Percentiles rank a stretch among this genome's conserved stretches.
Evolutionary conservation across 1,140 invertebrate species (phyloP).

Genomic region (Leptinotarsa defecta): DNA sequence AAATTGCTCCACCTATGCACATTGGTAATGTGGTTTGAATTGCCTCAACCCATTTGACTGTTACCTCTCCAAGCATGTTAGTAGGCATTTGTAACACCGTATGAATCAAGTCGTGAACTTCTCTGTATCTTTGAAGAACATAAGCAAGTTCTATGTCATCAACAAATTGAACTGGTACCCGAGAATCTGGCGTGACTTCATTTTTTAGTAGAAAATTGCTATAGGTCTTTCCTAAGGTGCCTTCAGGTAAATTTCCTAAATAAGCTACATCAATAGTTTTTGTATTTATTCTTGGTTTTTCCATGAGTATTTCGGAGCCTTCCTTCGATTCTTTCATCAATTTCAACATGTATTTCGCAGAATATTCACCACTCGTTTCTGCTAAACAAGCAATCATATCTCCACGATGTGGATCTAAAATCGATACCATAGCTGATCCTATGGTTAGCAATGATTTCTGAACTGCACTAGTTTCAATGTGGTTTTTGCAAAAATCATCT

Average conservation of each 20-base stretch:
- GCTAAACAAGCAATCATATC: slow-evolving; percentile 95
- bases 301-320: slow-evolving; percentile 73
- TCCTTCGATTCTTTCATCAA: slow-evolving; percentile 66
- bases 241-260: slow-evolving; percentile 73
- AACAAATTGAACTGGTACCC: slow-evolving; percentile 87
- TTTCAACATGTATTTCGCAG: slow-evolving; percentile 69
- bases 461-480: slow-evolving; percentile 72
- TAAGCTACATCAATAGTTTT: slow-evolving; percentile 77
- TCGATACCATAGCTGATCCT: slow-evolving; percentile 77
- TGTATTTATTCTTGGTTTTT: slow-evolving; percentile 87
- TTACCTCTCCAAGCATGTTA: slow-evolving; percentile 93
- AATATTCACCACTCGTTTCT: slow-evolving; percentile 78
- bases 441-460: slow-evolving; percentile 76
- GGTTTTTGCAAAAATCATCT: slow-evolving; percentile 62
- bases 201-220: slow-evolving; percentile 80
- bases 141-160: slow-evolving; percentile 90
- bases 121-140: slow-evolving; percentile 95
- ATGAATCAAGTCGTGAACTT: slow-evolving; percentile 95
- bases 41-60: slow-evolving; percentile 97
- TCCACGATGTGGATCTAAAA: slow-evolving; percentile 75
- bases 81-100: slow-evolving; percentile 91
- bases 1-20: slow-evolving; percentile 85
- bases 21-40: slow-evolving; percentile 89
- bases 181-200: slow-evolving; percentile 90
- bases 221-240: slow-evolving; percentile 85